Evolutionary conservation across 2,113 vertebrate genomes (phyloP), one percentile per base, ranked within the genome.

Genomic region (Seriola quinqueradiata): DNA sequence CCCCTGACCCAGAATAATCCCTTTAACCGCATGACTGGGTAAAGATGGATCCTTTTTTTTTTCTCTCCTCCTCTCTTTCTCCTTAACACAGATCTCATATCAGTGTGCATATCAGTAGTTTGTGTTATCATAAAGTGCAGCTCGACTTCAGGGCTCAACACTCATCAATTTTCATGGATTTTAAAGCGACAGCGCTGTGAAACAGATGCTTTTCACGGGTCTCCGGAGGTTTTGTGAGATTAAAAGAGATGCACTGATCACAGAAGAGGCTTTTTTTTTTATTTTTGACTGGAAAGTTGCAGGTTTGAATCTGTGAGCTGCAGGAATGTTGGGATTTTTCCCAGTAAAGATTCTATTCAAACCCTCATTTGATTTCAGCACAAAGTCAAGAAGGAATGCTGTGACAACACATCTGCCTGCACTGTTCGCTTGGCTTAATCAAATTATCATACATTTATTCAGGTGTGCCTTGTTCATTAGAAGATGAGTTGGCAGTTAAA

Each of bases 1-100:
- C 84, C 84, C 0, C 38, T 83, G 73, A 91, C 79, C 80, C 82
- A 65, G 78, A 90, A 87, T 79, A 84, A 85, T 85, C 82, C 13
- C 67, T 78, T 90, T 68, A 87, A 68, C 71, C n/a, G 74, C 82
- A 23, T 58, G 79, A 76, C 71, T 77, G 77, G 36, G 54, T 57
- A 46, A 60, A 79, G 71, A 77, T 52, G 44, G 64, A 76, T 36
- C 21, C 5, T 52, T 42, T 67, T 25, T 52, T 68, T 50, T 10
- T 1, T 32, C 28, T 8, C 3, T 11, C 40, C 40, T 36, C 8
- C n/a, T 5, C 10, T 16, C 25, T 36, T 73, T 65, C 66, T 59
- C 28, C 48, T 71, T 14, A 63, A 67, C 76, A 65, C 34, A 75
- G 28, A 88, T 81, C 50, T 79, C 63, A 34, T 86, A 86, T 86